These are phyloP conservation scores for Lamprotornis superbus DNA, from an alignment of 2,113 vertebrate genomes.

Conservation along the genomic window DNA sequence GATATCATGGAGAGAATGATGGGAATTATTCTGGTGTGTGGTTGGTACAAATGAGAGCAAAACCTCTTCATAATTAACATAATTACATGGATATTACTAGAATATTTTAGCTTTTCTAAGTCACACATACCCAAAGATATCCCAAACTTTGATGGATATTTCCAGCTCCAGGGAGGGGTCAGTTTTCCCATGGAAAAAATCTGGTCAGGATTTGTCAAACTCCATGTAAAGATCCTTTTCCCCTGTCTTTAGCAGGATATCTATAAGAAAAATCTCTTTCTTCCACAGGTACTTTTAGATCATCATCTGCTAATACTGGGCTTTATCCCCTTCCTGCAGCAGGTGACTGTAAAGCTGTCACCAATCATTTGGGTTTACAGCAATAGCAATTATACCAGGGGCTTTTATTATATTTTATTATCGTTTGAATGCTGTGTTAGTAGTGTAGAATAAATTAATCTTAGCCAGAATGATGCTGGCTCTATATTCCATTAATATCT, in stretches of 20 bases:
- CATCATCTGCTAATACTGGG: background rate
- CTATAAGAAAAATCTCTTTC: background rate
- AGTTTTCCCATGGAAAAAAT: background rate
- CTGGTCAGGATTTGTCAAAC: background rate
- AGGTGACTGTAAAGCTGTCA: constrained; percentile 19
- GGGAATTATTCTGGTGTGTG: background rate
- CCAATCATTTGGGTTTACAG: background rate
- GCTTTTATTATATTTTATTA: background rate
- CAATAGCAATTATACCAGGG: background rate
- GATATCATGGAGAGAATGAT: background rate
- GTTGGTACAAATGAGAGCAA: background rate
- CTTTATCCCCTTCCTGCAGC: background rate
- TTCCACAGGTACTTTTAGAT: background rate
- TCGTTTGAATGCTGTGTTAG: background rate
- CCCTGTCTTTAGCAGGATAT: background rate
- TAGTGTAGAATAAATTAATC: background rate
- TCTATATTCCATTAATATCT: background rate
- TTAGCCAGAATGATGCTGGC: background rate
- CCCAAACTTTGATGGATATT: background rate
- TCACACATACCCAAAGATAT: background rate
- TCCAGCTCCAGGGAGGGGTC: background rate
- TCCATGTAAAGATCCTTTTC: background rate
- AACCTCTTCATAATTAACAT: background rate
- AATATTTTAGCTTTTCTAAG: background rate
- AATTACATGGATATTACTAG: background rate